Conservation (phyloP, 2,113 vertebrate genomes). For the Calidris pygmaea region DNA sequence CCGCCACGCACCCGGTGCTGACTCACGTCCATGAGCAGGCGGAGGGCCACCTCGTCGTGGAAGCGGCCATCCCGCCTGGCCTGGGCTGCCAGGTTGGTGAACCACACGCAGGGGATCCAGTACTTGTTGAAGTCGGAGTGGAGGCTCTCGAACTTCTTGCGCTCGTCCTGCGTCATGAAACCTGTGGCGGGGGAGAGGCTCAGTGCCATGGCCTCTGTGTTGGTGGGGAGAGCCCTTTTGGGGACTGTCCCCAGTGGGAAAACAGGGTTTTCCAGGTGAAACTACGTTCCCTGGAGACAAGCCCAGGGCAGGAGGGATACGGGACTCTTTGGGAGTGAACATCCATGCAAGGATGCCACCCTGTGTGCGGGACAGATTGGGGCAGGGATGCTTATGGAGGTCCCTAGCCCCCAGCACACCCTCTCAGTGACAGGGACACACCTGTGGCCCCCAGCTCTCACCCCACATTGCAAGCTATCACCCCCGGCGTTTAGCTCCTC, state of each 20-base stretch:
- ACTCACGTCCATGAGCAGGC: conserved; percentile 87
- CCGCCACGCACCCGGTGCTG: fast-evolving
- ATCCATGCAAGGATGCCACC: neutral
- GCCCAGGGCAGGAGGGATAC: neutral
- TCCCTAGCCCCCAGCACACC: neutral
- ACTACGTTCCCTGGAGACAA: no score
- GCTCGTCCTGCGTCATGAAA: conserved; percentile 84
- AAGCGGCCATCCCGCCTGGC: conserved; percentile 82
- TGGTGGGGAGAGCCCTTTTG: neutral
- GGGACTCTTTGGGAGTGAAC: neutral
- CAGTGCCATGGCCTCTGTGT: fast-evolving
- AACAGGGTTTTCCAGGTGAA: neutral
- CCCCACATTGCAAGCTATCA: neutral
- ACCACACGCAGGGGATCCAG: conserved; percentile 91
- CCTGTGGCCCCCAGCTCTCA: neutral
- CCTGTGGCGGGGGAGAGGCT: conserved; percentile 57
- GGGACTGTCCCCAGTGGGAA: neutral
- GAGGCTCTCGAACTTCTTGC: conserved; percentile 81
- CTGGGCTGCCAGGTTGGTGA: conserved; percentile 84
- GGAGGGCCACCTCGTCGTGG: conserved; percentile 83
- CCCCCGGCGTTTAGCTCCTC: neutral
- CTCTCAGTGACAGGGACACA: fast-evolving
- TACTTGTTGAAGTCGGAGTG: conserved; percentile 92
- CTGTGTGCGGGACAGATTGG: fast-evolving
- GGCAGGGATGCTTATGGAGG: neutral